These are phyloP conservation scores for Amniataba percoides DNA, from an alignment of 2,797 vertebrate species.

Conservation along the genomic window DNA sequence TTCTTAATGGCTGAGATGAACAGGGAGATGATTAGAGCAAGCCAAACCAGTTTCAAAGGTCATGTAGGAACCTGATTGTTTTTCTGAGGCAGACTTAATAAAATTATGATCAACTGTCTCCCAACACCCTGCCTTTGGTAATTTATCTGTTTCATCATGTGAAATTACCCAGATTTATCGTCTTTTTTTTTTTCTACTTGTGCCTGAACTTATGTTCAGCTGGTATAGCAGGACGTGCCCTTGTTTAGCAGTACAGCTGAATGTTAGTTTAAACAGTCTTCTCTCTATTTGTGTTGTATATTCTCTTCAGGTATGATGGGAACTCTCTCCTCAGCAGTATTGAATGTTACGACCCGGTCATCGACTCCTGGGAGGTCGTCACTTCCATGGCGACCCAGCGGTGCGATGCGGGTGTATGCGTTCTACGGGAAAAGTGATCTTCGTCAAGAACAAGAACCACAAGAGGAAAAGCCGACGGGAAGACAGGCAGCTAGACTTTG, in stretches of 20 bases:
- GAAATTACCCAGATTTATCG: background rate
- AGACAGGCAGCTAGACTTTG: conserved; percentile 79
- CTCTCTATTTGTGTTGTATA: conserved; percentile 10
- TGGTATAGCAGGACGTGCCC: background rate
- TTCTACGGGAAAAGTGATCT: conserved; percentile 95
- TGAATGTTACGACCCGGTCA: conserved; percentile 97
- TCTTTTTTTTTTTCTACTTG: background rate
- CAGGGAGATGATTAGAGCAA: background rate
- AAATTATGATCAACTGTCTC: background rate
- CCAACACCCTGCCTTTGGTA: background rate
- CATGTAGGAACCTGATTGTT: background rate
- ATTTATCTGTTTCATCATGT: background rate
- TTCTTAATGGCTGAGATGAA: background rate
- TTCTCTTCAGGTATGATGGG: conserved; percentile 91
- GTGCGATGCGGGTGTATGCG: conserved; percentile 97
- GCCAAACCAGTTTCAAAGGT: background rate
- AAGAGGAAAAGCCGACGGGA: conserved; percentile 31
- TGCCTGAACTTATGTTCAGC: background rate
- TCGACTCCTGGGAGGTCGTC: conserved; percentile 99
- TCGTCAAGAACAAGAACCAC: conserved; percentile 32
- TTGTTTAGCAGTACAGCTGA: background rate
- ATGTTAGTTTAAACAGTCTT: conserved; percentile 14
- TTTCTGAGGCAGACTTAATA: too few relatives aligned
- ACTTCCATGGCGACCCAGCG: conserved; percentile 99
- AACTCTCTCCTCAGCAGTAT: conserved; percentile 98